phyloP scores from a whole-genome alignment of 1,140 invertebrate genomes.

The Bombus waltoni region DNA sequence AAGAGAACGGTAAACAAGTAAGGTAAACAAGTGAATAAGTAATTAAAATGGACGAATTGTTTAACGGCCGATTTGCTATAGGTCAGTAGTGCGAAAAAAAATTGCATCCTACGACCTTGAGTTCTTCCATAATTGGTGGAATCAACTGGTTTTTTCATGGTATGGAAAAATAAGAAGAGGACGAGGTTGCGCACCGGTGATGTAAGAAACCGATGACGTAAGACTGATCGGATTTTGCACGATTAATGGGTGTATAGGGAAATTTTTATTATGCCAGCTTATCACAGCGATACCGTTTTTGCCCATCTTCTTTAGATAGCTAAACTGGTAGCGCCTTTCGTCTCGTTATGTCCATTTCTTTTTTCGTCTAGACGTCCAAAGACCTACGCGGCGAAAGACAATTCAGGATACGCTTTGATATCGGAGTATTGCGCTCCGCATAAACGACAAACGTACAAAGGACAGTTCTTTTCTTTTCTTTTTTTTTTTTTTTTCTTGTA shows the following conservation, averaged over 20 bases:
- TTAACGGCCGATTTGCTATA: conserved; percentile 4
- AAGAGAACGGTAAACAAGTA: neutral
- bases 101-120: conserved; percentile 50
- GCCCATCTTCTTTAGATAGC: neutral
- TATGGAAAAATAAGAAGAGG: conserved; percentile 41
- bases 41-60: conserved; percentile 21
- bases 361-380: neutral
- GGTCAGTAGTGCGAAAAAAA: conserved; percentile 19
- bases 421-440: neutral
- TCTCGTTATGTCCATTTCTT: neutral
- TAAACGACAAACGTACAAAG: neutral
- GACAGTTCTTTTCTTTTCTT: neutral
- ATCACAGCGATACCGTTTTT: neutral
- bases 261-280: neutral
- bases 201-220: conserved; percentile 28
- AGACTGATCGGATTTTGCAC: conserved; percentile 21
- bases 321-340: neutral
- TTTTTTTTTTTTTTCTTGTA: no score
- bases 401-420: neutral
- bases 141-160: conserved; percentile 49
- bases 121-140: conserved; percentile 50
- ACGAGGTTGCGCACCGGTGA: conserved; percentile 24
- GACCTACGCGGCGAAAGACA: neutral
- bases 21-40: neutral
- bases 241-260: neutral